Conservation (phyloP, 2,888 invertebrate species). For the Caenorhabditis sulstoni region DNA sequence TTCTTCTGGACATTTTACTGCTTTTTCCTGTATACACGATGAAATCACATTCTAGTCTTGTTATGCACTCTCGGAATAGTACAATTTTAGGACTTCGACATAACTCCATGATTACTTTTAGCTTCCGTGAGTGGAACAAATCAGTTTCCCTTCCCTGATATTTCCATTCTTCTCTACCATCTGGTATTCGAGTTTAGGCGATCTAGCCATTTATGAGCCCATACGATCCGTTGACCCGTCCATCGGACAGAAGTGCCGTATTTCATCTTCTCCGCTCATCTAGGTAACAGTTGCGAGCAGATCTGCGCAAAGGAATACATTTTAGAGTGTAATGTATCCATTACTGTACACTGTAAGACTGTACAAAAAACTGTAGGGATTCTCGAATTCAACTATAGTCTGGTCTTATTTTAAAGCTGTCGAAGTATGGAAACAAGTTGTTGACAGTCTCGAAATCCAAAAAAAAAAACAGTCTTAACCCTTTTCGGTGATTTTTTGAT, state of each 20-base stretch:
- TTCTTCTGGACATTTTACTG: conserved; percentile 6
- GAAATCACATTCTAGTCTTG: neutral
- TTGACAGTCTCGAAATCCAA: no score
- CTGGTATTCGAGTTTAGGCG: neutral
- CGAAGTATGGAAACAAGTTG: no score
- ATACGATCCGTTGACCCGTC: conserved; percentile 6
- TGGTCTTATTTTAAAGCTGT: no score
- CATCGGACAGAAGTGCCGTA: conserved; percentile 18
- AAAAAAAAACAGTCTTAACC: no score
- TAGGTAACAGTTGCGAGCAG: neutral
- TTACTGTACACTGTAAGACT: neutral
- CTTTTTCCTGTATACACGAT: conserved; percentile 19
- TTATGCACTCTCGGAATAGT: conserved; percentile 7
- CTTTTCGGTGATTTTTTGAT: no score
- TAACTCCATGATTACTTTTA: neutral
- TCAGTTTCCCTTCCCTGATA: neutral
- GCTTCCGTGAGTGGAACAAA: no score
- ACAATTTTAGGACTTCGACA: conserved; percentile 1
- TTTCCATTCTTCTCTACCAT: neutral
- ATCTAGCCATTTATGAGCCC: conserved; percentile 4
- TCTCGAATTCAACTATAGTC: no score
- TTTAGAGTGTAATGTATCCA: neutral
- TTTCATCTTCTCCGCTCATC: conserved; percentile 10
- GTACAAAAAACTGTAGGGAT: no score
- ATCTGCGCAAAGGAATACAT: neutral